Conservation (phyloP, 2,888 invertebrate genomes). For the Timandra comae region DNA sequence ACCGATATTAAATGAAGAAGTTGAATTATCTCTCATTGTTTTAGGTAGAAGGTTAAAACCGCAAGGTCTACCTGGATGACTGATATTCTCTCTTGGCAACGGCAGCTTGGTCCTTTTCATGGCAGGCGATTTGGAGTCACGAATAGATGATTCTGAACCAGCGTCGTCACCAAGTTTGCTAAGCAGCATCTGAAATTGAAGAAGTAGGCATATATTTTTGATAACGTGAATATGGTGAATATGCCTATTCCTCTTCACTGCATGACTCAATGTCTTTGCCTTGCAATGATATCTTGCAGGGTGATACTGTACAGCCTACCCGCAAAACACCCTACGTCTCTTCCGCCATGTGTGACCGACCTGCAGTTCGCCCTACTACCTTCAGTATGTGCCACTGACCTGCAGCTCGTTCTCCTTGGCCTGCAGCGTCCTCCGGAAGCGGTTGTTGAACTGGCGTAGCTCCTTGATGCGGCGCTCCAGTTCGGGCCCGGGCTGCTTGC, state of each 20-base stretch:
- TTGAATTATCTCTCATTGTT: no score
- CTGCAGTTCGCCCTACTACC: no score
- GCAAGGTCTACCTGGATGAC: conserved; percentile 63
- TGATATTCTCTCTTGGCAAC: conserved; percentile 76
- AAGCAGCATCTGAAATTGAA: conserved; percentile 82
- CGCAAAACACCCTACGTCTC: no score
- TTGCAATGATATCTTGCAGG: no score
- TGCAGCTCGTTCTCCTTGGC: conserved; percentile 90
- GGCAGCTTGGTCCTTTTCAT: conserved; percentile 52
- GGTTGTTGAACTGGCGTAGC: conserved; percentile 88
- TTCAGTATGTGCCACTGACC: no score
- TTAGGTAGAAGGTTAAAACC: background rate
- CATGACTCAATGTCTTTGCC: no score
- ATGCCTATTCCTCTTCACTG: no score
- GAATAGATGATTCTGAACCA: conserved; percentile 55
- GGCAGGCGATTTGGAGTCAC: conserved; percentile 57
- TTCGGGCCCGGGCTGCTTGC: conserved; percentile 89
- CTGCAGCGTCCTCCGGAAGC: conserved; percentile 87
- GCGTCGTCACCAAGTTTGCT: conserved; percentile 81
- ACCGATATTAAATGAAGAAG: no score
- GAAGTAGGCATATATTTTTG: no score
- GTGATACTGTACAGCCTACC: no score
- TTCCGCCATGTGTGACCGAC: no score
- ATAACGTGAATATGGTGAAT: no score
- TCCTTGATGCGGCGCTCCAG: conserved; percentile 89